Base-by-base conservation (phyloP, 1,140 invertebrate species). In the Melipona quadrifasciata region DNA sequence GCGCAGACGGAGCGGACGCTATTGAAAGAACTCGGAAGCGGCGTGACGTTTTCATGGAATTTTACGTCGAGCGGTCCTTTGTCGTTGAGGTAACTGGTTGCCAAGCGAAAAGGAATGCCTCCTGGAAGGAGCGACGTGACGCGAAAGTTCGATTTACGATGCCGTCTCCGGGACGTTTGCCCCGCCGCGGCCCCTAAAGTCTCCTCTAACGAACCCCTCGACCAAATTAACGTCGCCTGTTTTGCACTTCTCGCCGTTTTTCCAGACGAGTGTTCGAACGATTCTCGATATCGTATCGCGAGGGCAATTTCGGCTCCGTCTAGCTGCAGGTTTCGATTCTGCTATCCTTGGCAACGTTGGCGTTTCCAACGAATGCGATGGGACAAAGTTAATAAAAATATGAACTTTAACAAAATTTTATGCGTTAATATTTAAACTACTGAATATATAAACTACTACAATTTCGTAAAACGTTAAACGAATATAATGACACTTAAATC, bases 81-180 rank as follows among this genome's bases (percentile, higher is more conserved):
- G 51, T n/a, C 2, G 55, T 12, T 58, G 74, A 72, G 71, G 51
- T 68, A 61, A 1, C 10, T 17, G 17, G 24, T 10, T 53, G 2
- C 10, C 70, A 16, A 31, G 31, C 17, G 27, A 75, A 55, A 70
- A 80, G 80, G 19, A 83, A 80, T 65, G 65, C 61, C 75, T 58
- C 3, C 67, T 47, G 21, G 68, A 77, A 84, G 57, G 39, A 51
- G 77, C 47, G 53, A 88, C 85, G 87, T 87, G 81, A 88, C 58
- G 58, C 21, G 85, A 80, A 87, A 87, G 76, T 87, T 84, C 80
- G 86, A 87, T 87, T 4, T 4, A 39, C 19, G 24, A n/a, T 0
- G 58, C 17, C 55, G 17, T 8, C 55, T 72, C 39, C 71, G 70
- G 24, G 27, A 76, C 17, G 11, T 55, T 80, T 72, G 57, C 34